Base-by-base conservation (phyloP, 1,140 invertebrate genomes). In the Aporrectodea caliginosa region DNA sequence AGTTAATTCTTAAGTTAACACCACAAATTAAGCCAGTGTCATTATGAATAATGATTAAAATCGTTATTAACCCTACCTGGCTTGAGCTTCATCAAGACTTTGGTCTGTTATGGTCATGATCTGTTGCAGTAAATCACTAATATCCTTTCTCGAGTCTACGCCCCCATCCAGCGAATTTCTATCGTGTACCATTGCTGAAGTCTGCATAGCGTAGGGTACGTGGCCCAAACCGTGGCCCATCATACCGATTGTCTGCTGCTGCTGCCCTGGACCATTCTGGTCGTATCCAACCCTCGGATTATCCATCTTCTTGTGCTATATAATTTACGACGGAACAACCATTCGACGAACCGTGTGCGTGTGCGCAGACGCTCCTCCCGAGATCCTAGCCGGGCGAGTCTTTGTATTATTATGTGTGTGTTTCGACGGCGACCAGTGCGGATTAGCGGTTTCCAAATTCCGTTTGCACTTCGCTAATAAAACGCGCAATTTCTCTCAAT, bases 71-170 rank as follows among this genome's bases (percentile, higher is more conserved):
- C 6, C 22, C 80, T 89, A 93, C 92, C 96, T 93, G 68, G 96
- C 96, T 91, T 99, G 97, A 35, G 97, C 97, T 90, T 99, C 96
- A 88, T 99, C 97, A 83, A 99, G 90, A 84, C 94, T 97, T 90
- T 99, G 97, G 89, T 99, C 97, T 27, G 96, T 98, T 83, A 98
- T 98, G 87, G 97, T 98, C 95, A 98, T 98, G 74, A 98, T 98
- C 89, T 98, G 96, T 88, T 98, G 95, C 72, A 98, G 90, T 84
- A 98, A 85, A 79, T 88, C 86, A 16, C 85, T 35, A 30, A 76
- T 76, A 29, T 76, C 75, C 29, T 35, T 76, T 58, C 35, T 76
- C 27, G 75, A 76, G 35, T 76, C 75, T n/a, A 76, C 75, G 16
- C 75, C 75, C 12, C 75, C 75, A 35, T 76, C 75, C 75, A 76